Evolutionary conservation across 30 jellyfish, hydroid and myxozoan species (phyloP), one percentile per base, ranked within the genome.

Genomic region (Pelagia noctiluca): DNA sequence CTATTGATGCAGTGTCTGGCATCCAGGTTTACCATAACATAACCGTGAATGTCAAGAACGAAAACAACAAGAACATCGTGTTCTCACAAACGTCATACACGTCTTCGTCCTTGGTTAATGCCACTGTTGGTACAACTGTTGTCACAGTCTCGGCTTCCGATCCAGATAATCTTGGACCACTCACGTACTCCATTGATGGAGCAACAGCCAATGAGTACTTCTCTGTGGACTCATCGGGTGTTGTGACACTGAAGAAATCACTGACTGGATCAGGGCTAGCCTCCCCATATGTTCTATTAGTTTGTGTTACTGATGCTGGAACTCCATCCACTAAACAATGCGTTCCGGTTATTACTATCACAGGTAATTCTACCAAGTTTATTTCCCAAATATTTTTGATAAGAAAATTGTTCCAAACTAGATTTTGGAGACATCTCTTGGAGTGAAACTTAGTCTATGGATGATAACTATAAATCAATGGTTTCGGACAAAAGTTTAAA

Each of bases 221-320:
- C 64, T 60, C 33, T 2, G 64, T 94, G 16, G 71, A 84, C 35
- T 36, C 83, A 12, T 69, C 89, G 28, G 99, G 99, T 38, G 90
- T 61, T 2, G 68, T 94, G 31, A 79, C 76, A 8, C 62, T 94
- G 71, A 80, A 72, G 81, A 77, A 77, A 78, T 48, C 80, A 34
- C 54, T 79, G 18, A 32, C 88, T 1, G 68, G 81, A 21, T 70
- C 92, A 2, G 34, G 82, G 24, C 54, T 87, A 24, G 18, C 83
- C 25, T 67, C 83, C 11, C 93, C 93, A 0, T 47, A 76, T 28
- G 96, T 63, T 19, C 19, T 94, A 49, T 38, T 33, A 31, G 97
- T 84, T 2, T 94, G 99, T 62, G 97, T 96, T 7, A 71, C 86
- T 0, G 97, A 88, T 80, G 84, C 86, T 60, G 87, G 92, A 5